Evolutionary conservation across 2,797 vertebrate genomes (phyloP), one percentile per base, ranked within the genome.

Genomic region (Odontamblyopus lacepedii): DNA sequence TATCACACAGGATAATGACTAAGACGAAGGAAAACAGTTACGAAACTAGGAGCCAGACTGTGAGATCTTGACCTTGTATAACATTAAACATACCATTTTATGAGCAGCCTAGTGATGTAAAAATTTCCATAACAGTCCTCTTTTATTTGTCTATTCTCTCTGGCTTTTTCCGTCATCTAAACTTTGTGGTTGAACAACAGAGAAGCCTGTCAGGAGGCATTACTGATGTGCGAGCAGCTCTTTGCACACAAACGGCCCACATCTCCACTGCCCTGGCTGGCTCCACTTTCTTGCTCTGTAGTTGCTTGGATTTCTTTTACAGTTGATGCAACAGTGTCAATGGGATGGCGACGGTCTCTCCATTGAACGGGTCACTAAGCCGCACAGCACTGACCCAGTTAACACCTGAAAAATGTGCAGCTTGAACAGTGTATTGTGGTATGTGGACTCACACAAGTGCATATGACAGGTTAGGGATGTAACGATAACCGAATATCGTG

Each of bases 201-300:
- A 77, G 80, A 82, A 65, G 72, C 70, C 78, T 85, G 79, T 86
- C 80, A 82, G 63, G 74, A 75, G 75, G 73, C 78, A 83, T 87
- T 85, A 81, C 69, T 48, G 70, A 78, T 72, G 78, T 74, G 81
- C 63, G 3, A 4, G 69, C 63, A 80, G 80, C 64, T 81, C 72
- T 57, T n/a, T 61, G 26, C 51, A 72, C 77, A 84, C 75, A 74
- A 72, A 72, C 64, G 77, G 78, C 80, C 77, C 66, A 82, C 69
- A 85, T 87, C 67, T 81, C 65, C 72, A 56, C 72, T 83, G 56
- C 38, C 41, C 32, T 72, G 70, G 60, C 70, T 50, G 70, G 60
- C 70, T 55, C 61, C 60, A 64, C 68, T 73, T 75, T 63, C 60
- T 68, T 70, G 81, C 73, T 66, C 70, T 72, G 72, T 63, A 64